Percentiles rank a stretch among this genome's conserved stretches.
Conservation (phyloP, 2,888 invertebrate genomes). For the Caenorhabditis sp. region DNA sequence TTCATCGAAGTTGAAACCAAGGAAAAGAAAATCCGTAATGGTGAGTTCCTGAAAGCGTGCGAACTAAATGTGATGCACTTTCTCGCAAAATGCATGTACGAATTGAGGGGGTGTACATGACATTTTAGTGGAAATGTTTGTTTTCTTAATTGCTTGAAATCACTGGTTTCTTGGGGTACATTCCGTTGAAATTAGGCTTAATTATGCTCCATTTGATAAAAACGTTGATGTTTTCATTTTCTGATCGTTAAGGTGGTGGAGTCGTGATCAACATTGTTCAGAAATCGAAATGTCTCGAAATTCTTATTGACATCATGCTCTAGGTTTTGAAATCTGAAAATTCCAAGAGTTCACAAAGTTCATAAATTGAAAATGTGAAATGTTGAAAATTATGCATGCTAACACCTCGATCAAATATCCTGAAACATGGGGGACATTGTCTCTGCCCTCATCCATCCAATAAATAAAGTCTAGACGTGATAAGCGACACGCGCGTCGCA, state of each 20-base stretch:
- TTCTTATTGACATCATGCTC: background rate
- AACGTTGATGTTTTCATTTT: background rate
- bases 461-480: slow-evolving; percentile 41
- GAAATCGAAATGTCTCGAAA: background rate
- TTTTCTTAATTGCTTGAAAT: background rate
- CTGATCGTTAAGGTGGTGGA: no score
- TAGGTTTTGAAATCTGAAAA: no score
- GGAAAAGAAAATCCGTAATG: no score
- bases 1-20: no score
- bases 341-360: no score
- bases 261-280: no score
- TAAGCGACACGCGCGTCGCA: slow-evolving; percentile 16
- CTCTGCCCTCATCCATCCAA: background rate
- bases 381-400: no score
- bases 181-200: background rate
- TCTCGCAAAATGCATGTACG: no score
- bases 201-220: background rate
- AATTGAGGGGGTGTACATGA: background rate
- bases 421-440: slow-evolving; percentile 24
- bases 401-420: background rate
- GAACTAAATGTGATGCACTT: no score
- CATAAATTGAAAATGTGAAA: no score
- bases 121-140: background rate
- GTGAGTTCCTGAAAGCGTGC: no score
- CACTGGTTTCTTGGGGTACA: background rate